A percentile compares a stretch with the other conserved stretches of the same genome.
Evolutionary conservation across 2,113 vertebrate species (phyloP).

Genomic region (Acanthochromis polyacanthus): DNA sequence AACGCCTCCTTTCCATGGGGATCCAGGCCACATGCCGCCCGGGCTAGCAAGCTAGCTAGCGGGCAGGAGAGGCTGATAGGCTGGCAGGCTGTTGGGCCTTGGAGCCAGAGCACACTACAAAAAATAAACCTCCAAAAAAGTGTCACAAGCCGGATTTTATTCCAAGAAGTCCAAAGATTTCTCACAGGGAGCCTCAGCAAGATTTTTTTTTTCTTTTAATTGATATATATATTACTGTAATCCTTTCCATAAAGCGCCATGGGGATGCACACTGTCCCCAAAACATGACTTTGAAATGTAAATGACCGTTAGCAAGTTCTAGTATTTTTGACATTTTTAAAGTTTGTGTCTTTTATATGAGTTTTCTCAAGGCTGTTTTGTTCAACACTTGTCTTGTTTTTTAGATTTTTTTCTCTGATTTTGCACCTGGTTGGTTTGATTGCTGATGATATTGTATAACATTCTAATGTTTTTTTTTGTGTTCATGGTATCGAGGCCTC

Average conservation of each 20-base stretch:
- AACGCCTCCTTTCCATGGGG: slow-evolving; percentile 45
- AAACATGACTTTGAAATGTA: too few species aligned
- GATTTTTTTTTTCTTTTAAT: too few species aligned
- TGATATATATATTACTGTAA: too few species aligned
- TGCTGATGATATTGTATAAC: too few species aligned
- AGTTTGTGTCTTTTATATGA: neutral
- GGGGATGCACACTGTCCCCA: too few species aligned
- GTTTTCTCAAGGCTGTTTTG: neutral
- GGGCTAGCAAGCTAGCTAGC: slow-evolving; percentile 43
- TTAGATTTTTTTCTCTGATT: neutral
- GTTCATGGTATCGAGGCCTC: too few species aligned
- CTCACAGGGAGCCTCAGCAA: too few species aligned
- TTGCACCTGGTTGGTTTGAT: too few species aligned
- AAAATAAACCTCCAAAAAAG: neutral
- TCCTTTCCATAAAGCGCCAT: too few species aligned
- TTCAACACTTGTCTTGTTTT: neutral
- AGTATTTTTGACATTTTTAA: neutral
- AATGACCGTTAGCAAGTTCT: too few species aligned
- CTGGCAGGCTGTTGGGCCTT: slow-evolving; percentile 44
- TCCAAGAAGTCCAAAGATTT: neutral
- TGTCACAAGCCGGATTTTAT: neutral
- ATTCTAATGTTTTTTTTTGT: too few species aligned
- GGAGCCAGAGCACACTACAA: slow-evolving; percentile 48
- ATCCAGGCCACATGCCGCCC: slow-evolving; percentile 93
- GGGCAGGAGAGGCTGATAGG: slow-evolving; percentile 38